Percentiles rank a stretch among this genome's conserved stretches.
phyloP scores from a whole-genome alignment of 2,113 vertebrate species.

The Nycticorax nycticorax region DNA sequence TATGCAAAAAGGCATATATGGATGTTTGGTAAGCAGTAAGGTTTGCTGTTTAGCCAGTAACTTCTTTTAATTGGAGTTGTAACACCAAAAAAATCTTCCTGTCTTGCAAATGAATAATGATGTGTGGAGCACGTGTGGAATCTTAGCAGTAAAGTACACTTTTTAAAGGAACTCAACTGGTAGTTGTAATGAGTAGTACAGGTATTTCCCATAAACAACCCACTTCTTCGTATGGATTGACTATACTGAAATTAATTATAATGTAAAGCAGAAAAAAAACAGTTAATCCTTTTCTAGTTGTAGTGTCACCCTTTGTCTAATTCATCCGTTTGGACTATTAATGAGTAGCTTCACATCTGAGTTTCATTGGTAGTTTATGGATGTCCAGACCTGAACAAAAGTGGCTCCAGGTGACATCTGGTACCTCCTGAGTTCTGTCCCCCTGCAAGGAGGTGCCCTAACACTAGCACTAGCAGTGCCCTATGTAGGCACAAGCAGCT shows the following conservation, averaged over 20 bases:
- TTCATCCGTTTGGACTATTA: background rate
- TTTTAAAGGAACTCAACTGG: background rate
- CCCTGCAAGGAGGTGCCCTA: background rate
- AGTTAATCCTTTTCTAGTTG: background rate
- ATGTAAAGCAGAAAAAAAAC: background rate
- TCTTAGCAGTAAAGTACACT: background rate
- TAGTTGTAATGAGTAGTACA: background rate
- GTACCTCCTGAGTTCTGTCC: background rate
- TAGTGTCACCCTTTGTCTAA: background rate
- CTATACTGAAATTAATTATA: background rate
- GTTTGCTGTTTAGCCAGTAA: background rate
- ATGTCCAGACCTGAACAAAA: background rate
- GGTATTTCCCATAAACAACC: background rate
- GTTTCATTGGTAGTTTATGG: background rate
- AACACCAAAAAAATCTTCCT: background rate
- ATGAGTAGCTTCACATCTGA: fast-evolving
- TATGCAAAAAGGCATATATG: background rate
- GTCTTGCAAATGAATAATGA: background rate
- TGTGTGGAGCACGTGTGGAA: background rate
- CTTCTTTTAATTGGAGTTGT: background rate
- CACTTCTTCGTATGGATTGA: background rate
- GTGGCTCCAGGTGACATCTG: background rate
- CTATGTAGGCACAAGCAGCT: background rate
- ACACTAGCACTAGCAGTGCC: background rate
- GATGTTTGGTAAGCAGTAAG: background rate